These are phyloP conservation scores for Protaetia brevitarsis DNA, from an alignment of 1,140 invertebrate species.

Conservation along the genomic window DNA sequence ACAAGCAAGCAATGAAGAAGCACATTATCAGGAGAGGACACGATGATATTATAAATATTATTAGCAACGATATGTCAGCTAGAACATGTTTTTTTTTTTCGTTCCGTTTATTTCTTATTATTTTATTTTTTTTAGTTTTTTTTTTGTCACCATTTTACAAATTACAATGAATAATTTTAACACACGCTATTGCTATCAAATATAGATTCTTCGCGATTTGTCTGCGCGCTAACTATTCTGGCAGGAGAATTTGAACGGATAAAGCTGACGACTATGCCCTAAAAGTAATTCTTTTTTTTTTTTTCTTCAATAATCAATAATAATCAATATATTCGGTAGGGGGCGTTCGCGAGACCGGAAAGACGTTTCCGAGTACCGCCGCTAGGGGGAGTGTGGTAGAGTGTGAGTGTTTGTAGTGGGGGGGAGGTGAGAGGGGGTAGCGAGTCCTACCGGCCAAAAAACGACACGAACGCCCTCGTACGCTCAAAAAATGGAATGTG, in stretches of 20 bases:
- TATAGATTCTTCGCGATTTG: constrained; percentile 41
- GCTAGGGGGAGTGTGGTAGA: no score
- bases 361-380: not conserved
- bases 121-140: not conserved
- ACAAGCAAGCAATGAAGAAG: constrained; percentile 40
- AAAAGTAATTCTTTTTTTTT: not conserved
- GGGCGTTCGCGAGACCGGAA: constrained; percentile 32
- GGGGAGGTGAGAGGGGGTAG: not conserved
- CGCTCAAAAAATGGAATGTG: no score
- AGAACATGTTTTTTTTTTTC: constrained; percentile 36
- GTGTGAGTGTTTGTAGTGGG: no score
- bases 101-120: not conserved
- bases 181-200: constrained; percentile 47
- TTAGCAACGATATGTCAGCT: constrained; percentile 37
- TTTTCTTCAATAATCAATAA: no score
- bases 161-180: constrained; percentile 32
- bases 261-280: constrained; percentile 46
- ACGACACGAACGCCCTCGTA: constrained; percentile 31
- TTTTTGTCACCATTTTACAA: no score
- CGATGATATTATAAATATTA: no score
- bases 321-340: no score
- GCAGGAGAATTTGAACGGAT: constrained; percentile 48
- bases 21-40: constrained; percentile 44
- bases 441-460: constrained; percentile 34
- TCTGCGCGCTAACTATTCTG: constrained; percentile 42